These are phyloP conservation scores for Chymomyza costata DNA, from an alignment of 1,140 invertebrate genomes.

Conservation along the genomic window DNA sequence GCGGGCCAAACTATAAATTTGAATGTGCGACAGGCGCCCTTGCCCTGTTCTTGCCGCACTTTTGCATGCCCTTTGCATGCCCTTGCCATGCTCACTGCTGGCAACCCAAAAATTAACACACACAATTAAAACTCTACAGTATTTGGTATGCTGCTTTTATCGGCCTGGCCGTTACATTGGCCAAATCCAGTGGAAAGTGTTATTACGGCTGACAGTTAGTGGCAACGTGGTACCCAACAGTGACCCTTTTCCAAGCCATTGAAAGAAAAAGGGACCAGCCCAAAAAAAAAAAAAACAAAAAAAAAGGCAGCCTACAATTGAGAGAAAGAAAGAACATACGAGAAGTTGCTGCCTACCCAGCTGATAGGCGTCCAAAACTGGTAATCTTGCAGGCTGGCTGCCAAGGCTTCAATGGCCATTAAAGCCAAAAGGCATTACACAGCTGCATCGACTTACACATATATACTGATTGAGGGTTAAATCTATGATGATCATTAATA, in stretches of 20 bases:
- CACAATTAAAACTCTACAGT: constrained; percentile 63
- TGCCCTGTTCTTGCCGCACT: background rate
- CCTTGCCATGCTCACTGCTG: too few relatives aligned
- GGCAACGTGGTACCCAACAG: constrained; percentile 32
- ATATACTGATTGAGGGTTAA: constrained; percentile 58
- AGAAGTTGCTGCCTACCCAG: too few relatives aligned
- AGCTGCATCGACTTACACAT: background rate
- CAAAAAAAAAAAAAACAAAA: constrained; percentile 24
- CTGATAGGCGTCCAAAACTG: too few relatives aligned
- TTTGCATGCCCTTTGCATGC: background rate
- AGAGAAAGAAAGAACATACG: background rate
- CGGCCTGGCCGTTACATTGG: constrained; percentile 4
- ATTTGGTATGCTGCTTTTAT: constrained; percentile 18
- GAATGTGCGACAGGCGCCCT: constrained; percentile 33
- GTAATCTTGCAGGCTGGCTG: too few relatives aligned
- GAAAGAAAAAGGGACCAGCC: constrained; percentile 41
- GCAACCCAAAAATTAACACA: constrained; percentile 58
- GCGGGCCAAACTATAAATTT: constrained; percentile 57
- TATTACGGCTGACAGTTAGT: background rate
- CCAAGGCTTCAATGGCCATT: constrained; percentile 10
- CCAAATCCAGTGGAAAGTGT: constrained; percentile 35
- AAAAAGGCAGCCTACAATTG: background rate
- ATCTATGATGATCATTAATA: constrained; percentile 68
- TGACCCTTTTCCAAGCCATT: constrained; percentile 61
- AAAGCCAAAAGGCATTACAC: constrained; percentile 45